These are phyloP conservation scores for Lingula anatina DNA, from an alignment of 2,888 invertebrate genomes.

Conservation along the genomic window DNA sequence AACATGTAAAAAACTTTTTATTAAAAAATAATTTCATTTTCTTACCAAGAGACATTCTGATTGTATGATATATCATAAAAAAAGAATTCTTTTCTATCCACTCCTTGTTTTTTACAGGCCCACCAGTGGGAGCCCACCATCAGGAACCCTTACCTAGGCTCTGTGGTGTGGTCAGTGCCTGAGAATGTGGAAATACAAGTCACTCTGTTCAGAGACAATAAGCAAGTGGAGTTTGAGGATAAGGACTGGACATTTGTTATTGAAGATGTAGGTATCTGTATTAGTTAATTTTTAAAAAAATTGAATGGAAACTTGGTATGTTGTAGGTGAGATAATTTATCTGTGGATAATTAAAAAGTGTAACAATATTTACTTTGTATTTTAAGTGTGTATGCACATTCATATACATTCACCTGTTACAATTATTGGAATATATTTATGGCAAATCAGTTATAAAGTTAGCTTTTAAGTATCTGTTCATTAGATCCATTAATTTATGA, in stretches of 20 bases:
- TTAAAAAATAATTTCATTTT: background rate
- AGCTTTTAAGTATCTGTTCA: too few relatives aligned
- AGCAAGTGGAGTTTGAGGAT: conserved; percentile 87
- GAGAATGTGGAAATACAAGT: conserved; percentile 91
- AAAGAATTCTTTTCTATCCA: background rate
- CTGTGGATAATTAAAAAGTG: too few relatives aligned
- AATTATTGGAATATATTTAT: too few relatives aligned
- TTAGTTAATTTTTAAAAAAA: too few relatives aligned
- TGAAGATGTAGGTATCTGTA: conserved; percentile 93
- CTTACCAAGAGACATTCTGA: background rate
- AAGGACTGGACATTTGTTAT: conserved; percentile 96
- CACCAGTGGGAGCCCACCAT: conserved; percentile 91
- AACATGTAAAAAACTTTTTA: background rate
- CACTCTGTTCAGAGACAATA: conserved; percentile 86
- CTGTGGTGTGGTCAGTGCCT: conserved; percentile 89
- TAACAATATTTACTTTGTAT: too few relatives aligned
- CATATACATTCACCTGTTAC: too few relatives aligned
- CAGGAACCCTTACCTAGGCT: conserved; percentile 77
- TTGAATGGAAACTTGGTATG: too few relatives aligned
- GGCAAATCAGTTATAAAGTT: too few relatives aligned
- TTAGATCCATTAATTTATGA: too few relatives aligned
- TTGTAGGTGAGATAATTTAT: too few relatives aligned
- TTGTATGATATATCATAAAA: background rate
- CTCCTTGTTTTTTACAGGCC: conserved; percentile 58
- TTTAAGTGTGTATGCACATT: too few relatives aligned